Percentiles rank a stretch among this genome's conserved stretches.
Conservation (phyloP, 2,113 vertebrate genomes). For the Anser cygnoides region DNA sequence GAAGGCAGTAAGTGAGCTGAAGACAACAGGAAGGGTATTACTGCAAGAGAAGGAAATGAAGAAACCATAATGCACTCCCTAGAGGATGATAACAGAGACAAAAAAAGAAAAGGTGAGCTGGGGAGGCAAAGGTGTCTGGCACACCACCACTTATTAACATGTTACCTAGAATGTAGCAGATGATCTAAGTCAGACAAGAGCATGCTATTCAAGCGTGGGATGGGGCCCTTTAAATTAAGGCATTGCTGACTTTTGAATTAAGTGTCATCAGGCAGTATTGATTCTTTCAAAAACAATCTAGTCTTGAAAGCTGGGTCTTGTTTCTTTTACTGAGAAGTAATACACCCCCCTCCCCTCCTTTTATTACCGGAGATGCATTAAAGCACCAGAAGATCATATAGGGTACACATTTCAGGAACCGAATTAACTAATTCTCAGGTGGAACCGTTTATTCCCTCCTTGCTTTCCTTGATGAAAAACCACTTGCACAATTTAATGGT, state of each 20-base stretch:
- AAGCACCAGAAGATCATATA: neutral
- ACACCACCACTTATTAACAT: neutral
- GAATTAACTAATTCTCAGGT: neutral
- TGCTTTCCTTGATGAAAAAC: neutral
- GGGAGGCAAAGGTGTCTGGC: neutral
- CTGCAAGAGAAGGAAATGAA: neutral
- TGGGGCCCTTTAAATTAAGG: neutral
- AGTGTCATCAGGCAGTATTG: neutral
- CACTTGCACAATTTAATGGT: neutral
- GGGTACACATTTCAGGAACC: neutral
- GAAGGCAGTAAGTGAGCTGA: neutral
- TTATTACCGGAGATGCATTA: neutral
- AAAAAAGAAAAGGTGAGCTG: neutral
- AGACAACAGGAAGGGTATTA: neutral
- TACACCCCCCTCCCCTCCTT: neutral
- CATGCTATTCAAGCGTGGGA: neutral
- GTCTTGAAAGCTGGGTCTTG: neutral
- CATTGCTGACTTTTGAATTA: neutral
- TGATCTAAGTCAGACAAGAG: neutral
- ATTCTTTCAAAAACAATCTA: neutral
- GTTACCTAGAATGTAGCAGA: neutral
- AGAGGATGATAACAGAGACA: neutral
- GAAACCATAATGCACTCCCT: too few relatives aligned
- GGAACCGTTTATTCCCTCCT: neutral
- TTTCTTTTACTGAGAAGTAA: neutral